phyloP scores from a whole-genome alignment of 2,888 invertebrate genomes.

The Mesorhabditis sp. region DNA sequence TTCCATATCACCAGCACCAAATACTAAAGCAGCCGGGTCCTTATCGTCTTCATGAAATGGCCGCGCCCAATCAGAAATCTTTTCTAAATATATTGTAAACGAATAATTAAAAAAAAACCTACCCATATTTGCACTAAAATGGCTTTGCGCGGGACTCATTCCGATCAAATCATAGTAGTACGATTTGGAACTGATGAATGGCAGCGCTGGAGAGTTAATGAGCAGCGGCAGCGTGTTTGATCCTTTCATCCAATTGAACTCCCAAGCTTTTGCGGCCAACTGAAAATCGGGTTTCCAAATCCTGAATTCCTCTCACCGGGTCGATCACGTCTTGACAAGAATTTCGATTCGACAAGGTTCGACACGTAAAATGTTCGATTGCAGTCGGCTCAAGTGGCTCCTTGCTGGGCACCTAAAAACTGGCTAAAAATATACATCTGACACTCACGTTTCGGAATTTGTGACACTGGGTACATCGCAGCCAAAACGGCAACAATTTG shows the following conservation, averaged over 20 bases:
- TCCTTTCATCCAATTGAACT: constrained; percentile 12
- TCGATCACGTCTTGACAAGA: background rate
- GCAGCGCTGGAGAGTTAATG: constrained; percentile 18
- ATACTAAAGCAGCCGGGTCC: constrained; percentile 39
- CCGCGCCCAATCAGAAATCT: constrained; percentile 23
- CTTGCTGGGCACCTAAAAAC: background rate
- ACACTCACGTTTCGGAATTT: constrained; percentile 23
- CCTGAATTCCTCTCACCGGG: background rate
- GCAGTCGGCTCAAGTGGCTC: background rate
- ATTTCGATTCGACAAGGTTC: background rate
- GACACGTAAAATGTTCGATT: background rate
- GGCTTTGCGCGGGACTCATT: constrained; percentile 29
- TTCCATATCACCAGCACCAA: constrained; percentile 60
- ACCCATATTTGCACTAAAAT: constrained; percentile 7
- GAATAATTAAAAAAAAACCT: background rate
- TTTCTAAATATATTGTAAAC: background rate
- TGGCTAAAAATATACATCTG: background rate
- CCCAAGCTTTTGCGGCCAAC: constrained; percentile 9
- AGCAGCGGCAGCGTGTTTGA: constrained; percentile 3
- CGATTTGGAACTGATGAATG: constrained; percentile 35
- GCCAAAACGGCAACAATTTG: constrained; percentile 42
- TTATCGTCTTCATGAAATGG: constrained; percentile 45
- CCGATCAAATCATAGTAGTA: constrained; percentile 46
- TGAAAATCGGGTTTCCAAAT: constrained; percentile 8
- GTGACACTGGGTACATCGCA: constrained; percentile 32